Evolutionary conservation across 2,113 vertebrate genomes (phyloP).

Genomic region (Gallinago jamesoni): DNA sequence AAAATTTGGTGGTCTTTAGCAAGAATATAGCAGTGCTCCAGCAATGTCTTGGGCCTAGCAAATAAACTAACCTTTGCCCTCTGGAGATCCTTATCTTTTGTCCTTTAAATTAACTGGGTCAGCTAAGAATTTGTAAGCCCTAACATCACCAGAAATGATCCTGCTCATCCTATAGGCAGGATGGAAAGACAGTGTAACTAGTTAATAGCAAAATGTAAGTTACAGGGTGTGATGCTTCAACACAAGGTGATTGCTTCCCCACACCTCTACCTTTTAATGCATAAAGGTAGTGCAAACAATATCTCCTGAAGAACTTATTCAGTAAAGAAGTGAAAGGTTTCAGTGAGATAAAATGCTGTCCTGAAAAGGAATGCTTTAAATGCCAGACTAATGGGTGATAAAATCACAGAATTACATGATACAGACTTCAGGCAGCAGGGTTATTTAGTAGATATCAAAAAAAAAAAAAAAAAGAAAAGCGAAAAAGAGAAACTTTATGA

Average conservation of each 20-base stretch:
- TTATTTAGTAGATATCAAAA: not conserved
- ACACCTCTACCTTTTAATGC: not conserved
- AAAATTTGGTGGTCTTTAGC: not conserved
- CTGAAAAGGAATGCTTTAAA: not conserved
- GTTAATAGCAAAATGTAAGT: not conserved
- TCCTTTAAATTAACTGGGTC: not conserved
- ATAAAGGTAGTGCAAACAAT: rapidly evolving
- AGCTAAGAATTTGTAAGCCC: not conserved
- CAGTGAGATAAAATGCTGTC: not conserved
- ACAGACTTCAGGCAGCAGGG: not conserved
- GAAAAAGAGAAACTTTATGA: not conserved
- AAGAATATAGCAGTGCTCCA: not conserved
- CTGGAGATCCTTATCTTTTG: not conserved
- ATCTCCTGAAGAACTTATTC: not conserved
- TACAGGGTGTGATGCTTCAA: not conserved
- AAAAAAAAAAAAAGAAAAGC: not conserved
- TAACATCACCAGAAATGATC: not conserved
- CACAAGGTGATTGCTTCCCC: not conserved
- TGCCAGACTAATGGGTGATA: not conserved
- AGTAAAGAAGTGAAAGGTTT: not conserved
- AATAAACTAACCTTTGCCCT: not conserved
- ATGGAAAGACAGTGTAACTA: not conserved
- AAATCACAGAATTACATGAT: not conserved
- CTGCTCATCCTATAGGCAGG: not conserved
- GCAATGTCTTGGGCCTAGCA: not conserved